These are phyloP conservation scores for Orthonevra nobilis DNA, from an alignment of 2,888 invertebrate genomes.

Conservation along the genomic window DNA sequence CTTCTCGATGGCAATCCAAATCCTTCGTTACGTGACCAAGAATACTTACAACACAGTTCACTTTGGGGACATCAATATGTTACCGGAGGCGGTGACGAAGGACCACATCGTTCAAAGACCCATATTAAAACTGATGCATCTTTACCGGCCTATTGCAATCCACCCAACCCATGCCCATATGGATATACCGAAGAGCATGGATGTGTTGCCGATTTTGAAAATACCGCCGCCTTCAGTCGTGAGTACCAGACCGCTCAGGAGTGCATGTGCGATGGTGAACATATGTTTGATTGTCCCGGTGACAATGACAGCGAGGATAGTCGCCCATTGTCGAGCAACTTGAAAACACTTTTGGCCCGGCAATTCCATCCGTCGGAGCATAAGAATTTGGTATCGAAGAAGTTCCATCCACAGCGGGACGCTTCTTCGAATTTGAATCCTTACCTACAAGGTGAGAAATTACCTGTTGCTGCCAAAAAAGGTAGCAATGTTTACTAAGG, in stretches of 20 bases:
- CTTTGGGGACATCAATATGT: slow-evolving; percentile 89
- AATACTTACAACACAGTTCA: slow-evolving; percentile 90
- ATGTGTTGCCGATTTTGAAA: slow-evolving; percentile 95
- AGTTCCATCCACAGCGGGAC: slow-evolving; percentile 84
- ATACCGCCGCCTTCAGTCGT: slow-evolving; percentile 96
- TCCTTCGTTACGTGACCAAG: slow-evolving; percentile 92
- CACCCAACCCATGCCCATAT: slow-evolving; percentile 98
- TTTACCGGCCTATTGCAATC: slow-evolving; percentile 98
- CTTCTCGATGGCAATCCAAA: slow-evolving; percentile 85
- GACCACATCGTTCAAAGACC: slow-evolving; percentile 77
- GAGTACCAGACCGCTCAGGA: slow-evolving; percentile 95
- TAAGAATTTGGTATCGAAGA: slow-evolving; percentile 85
- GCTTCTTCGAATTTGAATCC: slow-evolving; percentile 91
- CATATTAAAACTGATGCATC: slow-evolving; percentile 95
- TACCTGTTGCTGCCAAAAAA: slow-evolving; percentile 96
- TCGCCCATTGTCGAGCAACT: slow-evolving; percentile 72
- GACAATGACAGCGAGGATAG: slow-evolving; percentile 74
- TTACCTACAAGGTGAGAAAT: slow-evolving; percentile 90
- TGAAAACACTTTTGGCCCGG: slow-evolving; percentile 82
- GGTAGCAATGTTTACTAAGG: slow-evolving; percentile 85
- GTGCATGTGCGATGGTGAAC: slow-evolving; percentile 98
- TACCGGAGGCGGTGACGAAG: slow-evolving; percentile 89
- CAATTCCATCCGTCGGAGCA: slow-evolving; percentile 78
- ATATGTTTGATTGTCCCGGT: slow-evolving; percentile 95
- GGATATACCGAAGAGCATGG: slow-evolving; percentile 94